Base-by-base conservation (phyloP, 2,797 vertebrate species). In the Rhyacichthys aspro region DNA sequence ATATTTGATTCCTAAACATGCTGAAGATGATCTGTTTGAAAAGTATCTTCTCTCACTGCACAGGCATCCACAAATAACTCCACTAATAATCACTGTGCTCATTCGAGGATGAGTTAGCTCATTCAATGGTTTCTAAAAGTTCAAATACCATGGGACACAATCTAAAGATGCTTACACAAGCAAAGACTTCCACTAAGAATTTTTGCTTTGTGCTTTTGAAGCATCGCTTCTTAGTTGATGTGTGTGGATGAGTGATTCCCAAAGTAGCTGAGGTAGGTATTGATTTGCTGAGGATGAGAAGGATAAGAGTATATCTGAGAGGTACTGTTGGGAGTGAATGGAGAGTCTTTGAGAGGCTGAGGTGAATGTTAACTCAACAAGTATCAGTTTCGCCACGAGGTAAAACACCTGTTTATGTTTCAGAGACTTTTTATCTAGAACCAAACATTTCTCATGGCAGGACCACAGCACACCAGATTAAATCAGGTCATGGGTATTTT, bases 211-310 rank as follows among this genome's bases (percentile, higher is more conserved):
- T 81, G 84, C 78, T 59, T 68, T 75, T 71, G 64, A 83, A 70
- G 74, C 79, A 79, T 76, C 61, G 50, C 71, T 70, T 83, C 70
- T 78, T 67, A 55, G 76, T 58, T 76, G 73, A 73, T 77, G 74
- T 74, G 76, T 85, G 77, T 54, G 79, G 67, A 88, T 72, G 70
- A 74, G 63, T 76, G 80, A 87, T 74, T 88, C 81, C 79, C 83
- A 80, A 79, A 86, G 83, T 78, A 86, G 76, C 80, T 78, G 78
- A 82, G 82, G 82, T 81, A 74, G 72, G 57, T 88, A 89, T 89
- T 80, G 87, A 90, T 89, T 85, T 87, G 73, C 79, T 55, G 47
- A 77, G 73, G 77, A 84, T 84, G 78, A 89, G 72, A 79, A 65
- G 78, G 86, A 76, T 82, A 81, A 81, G 67, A 37, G 49, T 78